Conservation (phyloP, 2,888 invertebrate species). For the Lampropteryx suffumata region DNA sequence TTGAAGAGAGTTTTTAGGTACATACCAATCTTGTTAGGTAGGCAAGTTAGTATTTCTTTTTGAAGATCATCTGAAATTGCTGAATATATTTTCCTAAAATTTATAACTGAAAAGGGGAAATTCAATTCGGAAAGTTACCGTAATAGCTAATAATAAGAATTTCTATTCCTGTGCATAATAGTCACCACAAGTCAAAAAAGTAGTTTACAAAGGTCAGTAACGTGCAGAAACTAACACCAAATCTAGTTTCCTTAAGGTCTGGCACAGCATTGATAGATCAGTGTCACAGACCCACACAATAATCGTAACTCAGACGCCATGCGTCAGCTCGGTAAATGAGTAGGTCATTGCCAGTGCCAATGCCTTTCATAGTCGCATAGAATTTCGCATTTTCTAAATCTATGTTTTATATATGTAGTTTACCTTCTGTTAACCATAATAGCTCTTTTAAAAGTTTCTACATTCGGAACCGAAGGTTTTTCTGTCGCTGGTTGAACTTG, state of each 20-base stretch:
- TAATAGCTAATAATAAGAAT: too few relatives aligned
- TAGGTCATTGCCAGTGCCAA: constrained; percentile 1
- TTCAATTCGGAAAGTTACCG: too few relatives aligned
- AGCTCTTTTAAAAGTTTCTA: not conserved
- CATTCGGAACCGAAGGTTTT: not conserved
- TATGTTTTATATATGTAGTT: not conserved
- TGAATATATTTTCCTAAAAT: too few relatives aligned
- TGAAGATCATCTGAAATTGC: too few relatives aligned
- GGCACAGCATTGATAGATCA: not conserved
- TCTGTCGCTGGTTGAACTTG: too few relatives aligned
- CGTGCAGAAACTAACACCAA: too few relatives aligned
- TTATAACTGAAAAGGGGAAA: too few relatives aligned
- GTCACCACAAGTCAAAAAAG: too few relatives aligned
- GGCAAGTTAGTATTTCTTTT: too few relatives aligned
- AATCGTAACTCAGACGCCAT: too few relatives aligned
- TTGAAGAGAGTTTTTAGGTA: constrained; percentile 49
- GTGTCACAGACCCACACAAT: not conserved
- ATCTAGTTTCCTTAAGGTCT: not conserved
- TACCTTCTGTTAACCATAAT: not conserved
- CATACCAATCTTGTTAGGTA: not conserved
- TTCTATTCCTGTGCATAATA: too few relatives aligned
- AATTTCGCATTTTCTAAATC: constrained; percentile 1
- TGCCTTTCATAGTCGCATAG: not conserved
- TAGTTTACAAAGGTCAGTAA: too few relatives aligned
- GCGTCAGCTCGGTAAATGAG: not conserved